Base-by-base conservation (phyloP, 2,113 vertebrate species). In the Hipposideros armiger region DNA sequence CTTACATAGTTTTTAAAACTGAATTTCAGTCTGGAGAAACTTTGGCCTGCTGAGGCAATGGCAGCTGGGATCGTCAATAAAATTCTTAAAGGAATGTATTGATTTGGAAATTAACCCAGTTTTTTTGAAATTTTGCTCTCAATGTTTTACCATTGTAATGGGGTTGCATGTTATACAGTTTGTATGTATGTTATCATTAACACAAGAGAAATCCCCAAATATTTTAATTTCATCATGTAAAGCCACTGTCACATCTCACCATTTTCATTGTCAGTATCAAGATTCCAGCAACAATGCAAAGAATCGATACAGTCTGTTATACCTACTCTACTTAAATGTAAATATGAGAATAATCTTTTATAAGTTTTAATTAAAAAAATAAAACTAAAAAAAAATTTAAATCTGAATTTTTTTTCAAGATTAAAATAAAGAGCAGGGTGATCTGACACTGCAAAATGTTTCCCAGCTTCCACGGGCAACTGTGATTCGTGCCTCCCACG, bases 401-500 rank as follows among this genome's bases (percentile, higher is more conserved):
- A 24, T 24, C 56, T 58, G 20, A 24, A 3, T 24, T 24, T 22
- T 24, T 58, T 58, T 58, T 58, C 8, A 0, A 58, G 56, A 58
- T 66, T 14, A 32, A 66, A 32, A 64, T 19, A 22, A 22, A 66
- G 11, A 32, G 28, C 32, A 4, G 60, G 3, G 14, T 20, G 5
- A 2, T 2, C 14, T 24, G 4, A 69, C 4, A 11, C 13, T 1
- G 24, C 7, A 36, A 11, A 50, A 50, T 13, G 14, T 14, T 50
- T 13, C 42, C 77, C 36, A 22, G 80, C 72, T 45, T 19, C 74
- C 0, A 0, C 0, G 40, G 32, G 40, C 2, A 4, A 3, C 26
- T 2, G 24, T 24, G 2, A 5, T 30, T 4, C 13, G 47, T 11
- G 2, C 10, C 62, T 19, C 40, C 30, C 0, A 1, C 2, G 3